phyloP scores from a whole-genome alignment of 2,888 invertebrate species.

The Drosophila austrosaltans region DNA sequence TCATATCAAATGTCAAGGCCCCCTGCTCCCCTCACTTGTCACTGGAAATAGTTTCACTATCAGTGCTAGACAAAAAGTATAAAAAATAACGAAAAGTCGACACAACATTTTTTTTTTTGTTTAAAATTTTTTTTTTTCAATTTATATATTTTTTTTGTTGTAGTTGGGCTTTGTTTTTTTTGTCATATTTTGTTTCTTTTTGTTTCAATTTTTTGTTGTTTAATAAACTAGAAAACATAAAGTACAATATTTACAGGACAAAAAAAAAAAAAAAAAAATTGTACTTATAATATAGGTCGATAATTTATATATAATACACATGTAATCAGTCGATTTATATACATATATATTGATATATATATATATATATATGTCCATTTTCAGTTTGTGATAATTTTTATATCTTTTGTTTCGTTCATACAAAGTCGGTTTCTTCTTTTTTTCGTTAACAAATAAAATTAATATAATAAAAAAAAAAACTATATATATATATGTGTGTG shows the following conservation, averaged over 20 bases:
- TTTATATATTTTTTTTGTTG: constrained; percentile 45
- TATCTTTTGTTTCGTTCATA: constrained; percentile 36
- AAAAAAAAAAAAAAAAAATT: constrained; percentile 26
- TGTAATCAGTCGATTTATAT: constrained; percentile 74
- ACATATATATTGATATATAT: not conserved
- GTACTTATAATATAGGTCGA: constrained; percentile 47
- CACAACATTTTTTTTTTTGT: constrained; percentile 17
- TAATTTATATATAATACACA: constrained; percentile 61
- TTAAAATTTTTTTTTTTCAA: constrained; percentile 32
- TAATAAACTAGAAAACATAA: constrained; percentile 77
- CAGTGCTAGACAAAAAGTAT: constrained; percentile 39
- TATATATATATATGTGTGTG: constrained; percentile 18
- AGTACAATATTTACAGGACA: constrained; percentile 63
- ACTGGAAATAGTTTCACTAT: constrained; percentile 58
- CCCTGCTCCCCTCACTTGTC: not conserved
- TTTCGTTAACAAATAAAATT: constrained; percentile 13
- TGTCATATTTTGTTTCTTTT: constrained; percentile 42
- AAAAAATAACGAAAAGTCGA: constrained; percentile 25
- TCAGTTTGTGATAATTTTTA: constrained; percentile 24
- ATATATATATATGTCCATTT: constrained; percentile 10
- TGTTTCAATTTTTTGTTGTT: constrained; percentile 6
- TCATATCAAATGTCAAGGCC: constrained; percentile 63
- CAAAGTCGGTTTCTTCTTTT: constrained; percentile 44
- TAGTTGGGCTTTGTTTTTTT: constrained; percentile 18
- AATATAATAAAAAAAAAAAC: constrained; percentile 4